Conservation (phyloP, 2,797 vertebrate species). For the Centropyge bicolor region DNA sequence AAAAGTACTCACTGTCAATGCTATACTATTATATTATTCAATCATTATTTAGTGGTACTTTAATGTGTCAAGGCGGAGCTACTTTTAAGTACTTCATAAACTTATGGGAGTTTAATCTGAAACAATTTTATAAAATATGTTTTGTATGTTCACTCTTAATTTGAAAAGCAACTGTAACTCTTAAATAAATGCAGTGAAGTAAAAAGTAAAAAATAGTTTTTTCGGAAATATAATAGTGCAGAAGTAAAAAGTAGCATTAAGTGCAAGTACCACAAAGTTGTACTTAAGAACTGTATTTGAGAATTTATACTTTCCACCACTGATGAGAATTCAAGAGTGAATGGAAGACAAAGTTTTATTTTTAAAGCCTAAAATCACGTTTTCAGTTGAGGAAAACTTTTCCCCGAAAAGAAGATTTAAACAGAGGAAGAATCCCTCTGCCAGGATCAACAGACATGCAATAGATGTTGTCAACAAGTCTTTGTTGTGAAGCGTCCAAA, state of each 20-base stretch:
- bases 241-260: neutral
- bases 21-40: too few relatives aligned
- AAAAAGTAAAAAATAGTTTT: neutral
- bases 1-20: neutral
- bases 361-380: too few relatives aligned
- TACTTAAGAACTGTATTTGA: too few relatives aligned
- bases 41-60: too few relatives aligned
- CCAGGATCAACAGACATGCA: neutral
- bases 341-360: too few relatives aligned
- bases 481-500: constrained; percentile 34
- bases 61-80: too few relatives aligned
- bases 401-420: neutral
- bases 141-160: neutral
- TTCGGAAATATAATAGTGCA: too few relatives aligned
- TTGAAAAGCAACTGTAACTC: neutral
- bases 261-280: too few relatives aligned
- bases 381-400: neutral
- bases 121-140: neutral
- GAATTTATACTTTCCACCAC: too few relatives aligned
- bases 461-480: constrained; percentile 17
- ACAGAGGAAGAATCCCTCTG: neutral
- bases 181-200: too few relatives aligned
- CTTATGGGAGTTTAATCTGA: neutral
- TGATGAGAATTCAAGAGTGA: too few relatives aligned
- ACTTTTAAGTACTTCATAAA: neutral